Percentiles rank a stretch among this genome's conserved stretches.
These are phyloP conservation scores for Chaenodraco wilsoni DNA, from an alignment of 2,797 vertebrate genomes.

Conservation along the genomic window DNA sequence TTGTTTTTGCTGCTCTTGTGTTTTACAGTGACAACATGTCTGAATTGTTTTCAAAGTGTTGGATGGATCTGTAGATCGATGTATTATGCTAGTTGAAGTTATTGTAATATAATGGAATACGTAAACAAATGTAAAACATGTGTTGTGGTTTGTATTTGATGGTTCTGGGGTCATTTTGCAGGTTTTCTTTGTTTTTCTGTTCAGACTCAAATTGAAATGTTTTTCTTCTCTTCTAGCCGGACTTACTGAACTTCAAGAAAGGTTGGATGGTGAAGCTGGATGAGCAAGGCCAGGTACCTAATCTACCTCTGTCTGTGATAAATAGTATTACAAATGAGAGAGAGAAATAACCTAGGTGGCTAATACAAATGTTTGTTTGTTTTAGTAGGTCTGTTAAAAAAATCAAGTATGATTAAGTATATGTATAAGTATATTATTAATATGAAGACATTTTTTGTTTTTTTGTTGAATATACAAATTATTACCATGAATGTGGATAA, in stretches of 20 bases:
- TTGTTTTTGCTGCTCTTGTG: slow-evolving; percentile 38
- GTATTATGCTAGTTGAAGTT: slow-evolving; percentile 4
- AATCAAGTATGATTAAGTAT: too few species aligned
- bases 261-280: slow-evolving; percentile 90
- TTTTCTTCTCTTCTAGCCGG: slow-evolving; percentile 74
- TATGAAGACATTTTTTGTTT: too few species aligned
- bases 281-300: slow-evolving; percentile 81
- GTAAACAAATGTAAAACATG: too few species aligned
- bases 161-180: slow-evolving; percentile 21
- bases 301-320: neutral
- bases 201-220: neutral
- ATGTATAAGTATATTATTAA: too few species aligned
- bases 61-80: neutral
- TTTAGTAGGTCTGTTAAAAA: neutral
- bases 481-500: too few species aligned
- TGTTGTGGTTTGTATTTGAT: slow-evolving; percentile 22
- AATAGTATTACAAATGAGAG: neutral
- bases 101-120: too few species aligned
- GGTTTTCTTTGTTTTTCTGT: neutral
- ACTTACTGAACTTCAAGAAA: slow-evolving; percentile 89
- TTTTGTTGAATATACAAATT: too few species aligned
- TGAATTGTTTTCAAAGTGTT: neutral
- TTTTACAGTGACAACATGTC: slow-evolving; percentile 1
- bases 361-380: neutral
- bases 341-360: too few species aligned